Percentiles rank a stretch among this genome's conserved stretches.
phyloP scores from a whole-genome alignment of 2,797 vertebrate species.

The Odontamblyopus lacepedii region DNA sequence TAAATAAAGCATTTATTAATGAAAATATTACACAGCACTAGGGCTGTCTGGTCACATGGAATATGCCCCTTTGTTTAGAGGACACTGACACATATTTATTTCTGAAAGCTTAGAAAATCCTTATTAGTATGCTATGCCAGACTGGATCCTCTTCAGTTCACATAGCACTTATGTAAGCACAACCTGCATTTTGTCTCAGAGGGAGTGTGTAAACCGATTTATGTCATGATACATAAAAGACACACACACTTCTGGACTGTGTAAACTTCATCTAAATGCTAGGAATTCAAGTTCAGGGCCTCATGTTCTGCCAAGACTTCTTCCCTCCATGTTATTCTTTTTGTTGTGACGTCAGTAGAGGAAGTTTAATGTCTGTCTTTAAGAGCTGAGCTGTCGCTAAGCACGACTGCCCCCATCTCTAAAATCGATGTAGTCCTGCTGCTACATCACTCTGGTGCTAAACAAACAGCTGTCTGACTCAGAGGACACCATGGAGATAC shows the following conservation, averaged over 20 bases:
- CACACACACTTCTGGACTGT: conserved; percentile 27
- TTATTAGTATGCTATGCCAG: not conserved
- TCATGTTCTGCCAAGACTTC: conserved; percentile 53
- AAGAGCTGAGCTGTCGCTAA: conserved; percentile 23
- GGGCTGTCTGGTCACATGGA: conserved; percentile 13
- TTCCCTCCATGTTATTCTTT: conserved; percentile 43
- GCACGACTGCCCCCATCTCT: conserved; percentile 29
- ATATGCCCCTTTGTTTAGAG: not conserved
- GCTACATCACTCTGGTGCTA: conserved; percentile 45
- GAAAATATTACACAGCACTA: conserved; percentile 37
- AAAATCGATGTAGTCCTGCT: conserved; percentile 49
- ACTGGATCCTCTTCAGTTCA: not conserved
- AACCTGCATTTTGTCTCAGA: not conserved
- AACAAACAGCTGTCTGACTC: conserved; percentile 51
- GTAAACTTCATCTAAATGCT: conserved; percentile 43
- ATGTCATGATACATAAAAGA: not conserved
- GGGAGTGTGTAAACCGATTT: not conserved
- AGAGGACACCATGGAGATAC: conserved; percentile 41
- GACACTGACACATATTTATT: not conserved
- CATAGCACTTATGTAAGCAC: not conserved
- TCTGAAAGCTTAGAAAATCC: not conserved
- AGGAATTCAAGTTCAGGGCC: conserved; percentile 62
- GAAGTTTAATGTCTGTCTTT: conserved; percentile 43
- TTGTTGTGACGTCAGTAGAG: conserved; percentile 55
- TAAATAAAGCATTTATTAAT: conserved; percentile 53